Evolutionary conservation across 2,797 vertebrate species (phyloP).

Genomic region (Nasua narica): DNA sequence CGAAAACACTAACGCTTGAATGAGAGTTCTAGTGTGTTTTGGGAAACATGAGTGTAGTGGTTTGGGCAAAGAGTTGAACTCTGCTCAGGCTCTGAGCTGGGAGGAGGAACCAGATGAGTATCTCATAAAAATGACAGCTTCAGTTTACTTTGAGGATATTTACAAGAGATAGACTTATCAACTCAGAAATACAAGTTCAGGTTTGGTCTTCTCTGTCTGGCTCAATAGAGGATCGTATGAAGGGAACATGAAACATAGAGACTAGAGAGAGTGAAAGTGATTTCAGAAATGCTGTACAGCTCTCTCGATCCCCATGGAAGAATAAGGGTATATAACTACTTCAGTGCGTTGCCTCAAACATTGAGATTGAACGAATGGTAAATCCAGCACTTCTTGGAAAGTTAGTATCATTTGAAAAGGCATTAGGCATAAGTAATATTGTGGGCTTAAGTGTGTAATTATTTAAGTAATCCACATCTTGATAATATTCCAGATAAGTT

Average conservation of each 20-base stretch:
- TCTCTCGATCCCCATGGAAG: neutral
- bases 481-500: neutral
- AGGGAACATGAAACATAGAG: neutral
- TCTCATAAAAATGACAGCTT: neutral
- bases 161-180: neutral
- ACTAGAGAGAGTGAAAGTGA: neutral
- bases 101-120: neutral
- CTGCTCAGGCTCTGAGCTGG: neutral
- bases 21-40: neutral
- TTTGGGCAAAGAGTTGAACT: neutral
- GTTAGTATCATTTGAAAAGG: neutral
- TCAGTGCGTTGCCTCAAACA: neutral
- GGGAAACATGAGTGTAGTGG: neutral
- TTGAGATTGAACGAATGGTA: neutral
- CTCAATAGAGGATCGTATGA: neutral
- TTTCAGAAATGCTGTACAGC: neutral
- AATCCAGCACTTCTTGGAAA: neutral
- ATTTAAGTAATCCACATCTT: neutral
- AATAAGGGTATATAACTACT: neutral
- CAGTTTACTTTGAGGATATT: neutral
- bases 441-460: neutral
- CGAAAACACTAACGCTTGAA: neutral
- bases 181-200: neutral
- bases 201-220: neutral
- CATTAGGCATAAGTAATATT: neutral